Evolutionary conservation across 2,797 vertebrate species (phyloP), one percentile per base, ranked within the genome.

Genomic region (Pogonophryne albipinna): DNA sequence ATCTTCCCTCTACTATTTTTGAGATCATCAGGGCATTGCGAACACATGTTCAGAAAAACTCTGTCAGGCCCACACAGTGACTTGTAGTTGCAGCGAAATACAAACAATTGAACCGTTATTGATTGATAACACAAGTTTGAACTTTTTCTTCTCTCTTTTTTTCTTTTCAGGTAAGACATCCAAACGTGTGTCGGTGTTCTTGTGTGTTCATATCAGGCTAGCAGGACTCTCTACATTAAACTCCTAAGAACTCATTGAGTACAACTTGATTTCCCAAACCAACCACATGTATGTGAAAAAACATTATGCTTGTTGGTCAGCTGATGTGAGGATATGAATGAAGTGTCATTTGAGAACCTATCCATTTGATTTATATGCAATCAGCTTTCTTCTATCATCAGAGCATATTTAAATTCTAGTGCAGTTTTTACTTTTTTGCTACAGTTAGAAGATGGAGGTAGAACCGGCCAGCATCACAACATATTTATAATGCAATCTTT

Each of bases 231-330:
- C n/a, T 52, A 41, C 23, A 4, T 27, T 44, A 10, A 38, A 6
- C 23, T 53, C 71, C 16, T n/a, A 44, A 62, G 20, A 52, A 38
- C 44, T 13, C 68, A 61, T 50, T 72, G 56, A 72, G 69, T 66
- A 23, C n/a, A 16, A 4, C 4, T 59, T n/a, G 41, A n/a, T 50
- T 16, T 53, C 4, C 0, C 1, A n/a, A 46, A 46, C 15, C 5
- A 5, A 46, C 14, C 45, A 16, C 14, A 46, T 53, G 13, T 23
- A 23, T 27, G 20, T 53, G 51, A 19, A 23, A 23, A 13, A 13
- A 16, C 13, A 14, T 13, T 20, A 11, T 23, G 46, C 17, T 8
- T 49, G 17, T 49, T 16, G 3, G 27, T 38, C 65, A 34, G 23
- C 17, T 59, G 66, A 47, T 47, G 52, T 64, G 31, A 1, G 23